phyloP scores from a whole-genome alignment of 1,140 invertebrate species.

The Orchestia grillus region DNA sequence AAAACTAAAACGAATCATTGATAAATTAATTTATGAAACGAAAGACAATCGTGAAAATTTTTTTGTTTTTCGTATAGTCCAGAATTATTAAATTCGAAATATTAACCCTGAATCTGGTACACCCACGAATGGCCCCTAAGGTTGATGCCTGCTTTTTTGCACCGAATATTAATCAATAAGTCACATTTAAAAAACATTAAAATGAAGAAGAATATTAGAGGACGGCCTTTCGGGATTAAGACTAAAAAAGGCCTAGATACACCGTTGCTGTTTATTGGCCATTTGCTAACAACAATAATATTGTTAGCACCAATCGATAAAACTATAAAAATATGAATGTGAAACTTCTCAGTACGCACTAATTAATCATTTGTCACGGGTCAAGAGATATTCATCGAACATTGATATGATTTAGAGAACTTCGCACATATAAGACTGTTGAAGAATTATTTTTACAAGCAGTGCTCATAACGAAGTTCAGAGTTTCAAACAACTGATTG shows the following conservation, averaged over 20 bases:
- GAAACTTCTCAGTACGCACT: not conserved
- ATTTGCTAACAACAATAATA: not conserved
- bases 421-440: not conserved
- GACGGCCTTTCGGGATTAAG: not conserved
- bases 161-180: not conserved
- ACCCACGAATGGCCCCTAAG: no score
- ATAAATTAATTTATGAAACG: no score
- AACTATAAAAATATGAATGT: not conserved
- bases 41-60: no score
- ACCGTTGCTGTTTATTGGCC: not conserved
- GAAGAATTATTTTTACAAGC: not conserved
- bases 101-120: no score
- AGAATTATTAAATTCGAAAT: no score
- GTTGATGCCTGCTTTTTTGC: no score
- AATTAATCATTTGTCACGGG: not conserved
- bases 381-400: not conserved
- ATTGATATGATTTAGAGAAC: not conserved
- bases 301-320: not conserved
- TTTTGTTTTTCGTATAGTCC: no score
- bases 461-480: not conserved
- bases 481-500: not conserved
- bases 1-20: no score
- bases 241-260: not conserved
- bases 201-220: not conserved
- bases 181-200: not conserved